Evolutionary conservation across 2,113 vertebrate species (phyloP), one percentile per base, ranked within the genome.

Genomic region (Brienomyrus longianalis): DNA sequence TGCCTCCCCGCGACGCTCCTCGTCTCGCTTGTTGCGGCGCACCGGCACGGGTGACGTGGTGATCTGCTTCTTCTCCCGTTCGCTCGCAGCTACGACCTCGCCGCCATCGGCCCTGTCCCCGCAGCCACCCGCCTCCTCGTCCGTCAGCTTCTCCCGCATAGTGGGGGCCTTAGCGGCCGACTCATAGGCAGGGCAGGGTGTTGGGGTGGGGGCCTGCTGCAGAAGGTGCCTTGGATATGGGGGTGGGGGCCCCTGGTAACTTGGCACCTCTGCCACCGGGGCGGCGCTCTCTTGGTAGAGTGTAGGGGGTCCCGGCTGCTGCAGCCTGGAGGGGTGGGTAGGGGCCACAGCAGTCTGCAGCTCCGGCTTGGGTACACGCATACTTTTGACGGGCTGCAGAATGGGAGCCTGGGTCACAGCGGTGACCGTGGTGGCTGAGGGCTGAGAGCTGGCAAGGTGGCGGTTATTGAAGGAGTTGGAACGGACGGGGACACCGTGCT

Each of bases 31-130:
- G 93, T 96, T 97, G 88, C 97, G 97, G 39, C 98, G 96, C 85
- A 99, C 97, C 0, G 98, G 98, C 89, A 99, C 98, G 0, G 98
- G 98, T 0, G 98, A 99, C 0, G 98, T 99, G 0, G 98, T 99
- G 93, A 99, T 99, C 93, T 97, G 98, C 89, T 99, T 99, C 91
- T 97, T 99, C 93, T 99, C 98, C 93, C 97, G 97, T 90, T 98
- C 98, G 0, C 93, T 92, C 27, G 92, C 74, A 1, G 94, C 95
- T 8, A 27, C 3, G 66, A 91, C 88, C 45, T 96, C 95, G 0
- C 91, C 21, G 45, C 15, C 91, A 70, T 96, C 95, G 0, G 91
- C 7, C 27, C 93, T 94, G n/a, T 96, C 96, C 3, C 91, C 90
- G 77, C 94, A 96, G 31, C 97, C 94, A 3, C 48, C 35, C 2